Evolutionary conservation across 2,888 invertebrate species (phyloP), one percentile per base, ranked within the genome.

Genomic region (Sycophila texana): DNA sequence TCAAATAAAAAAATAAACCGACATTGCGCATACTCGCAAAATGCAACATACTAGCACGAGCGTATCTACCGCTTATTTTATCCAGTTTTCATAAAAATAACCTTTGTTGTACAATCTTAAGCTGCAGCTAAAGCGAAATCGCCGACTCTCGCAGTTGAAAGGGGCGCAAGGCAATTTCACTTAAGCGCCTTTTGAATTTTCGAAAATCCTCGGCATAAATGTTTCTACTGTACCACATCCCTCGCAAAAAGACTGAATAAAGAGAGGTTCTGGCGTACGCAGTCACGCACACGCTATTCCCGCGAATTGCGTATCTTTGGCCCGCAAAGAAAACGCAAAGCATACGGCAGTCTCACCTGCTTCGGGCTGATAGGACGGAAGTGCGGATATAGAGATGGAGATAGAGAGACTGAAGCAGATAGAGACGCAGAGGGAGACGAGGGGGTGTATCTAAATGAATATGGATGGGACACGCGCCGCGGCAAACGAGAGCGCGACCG

Each of bases 381-480:
- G 49, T 10, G 57, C 7, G 18, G n/a, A 26, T 26, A 26, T 26
- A 20, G 58, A 13, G 22, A 58, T 22, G 47, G 49, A 72, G 3
- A 60, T 2, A 14, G 72, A 60, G 14, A 49, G 61, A 7, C 3
- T 4, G 10, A 18, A 18, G 7, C 47, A 12, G n/a, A 49, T 51
- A 53, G 14, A 20, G 47, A 18, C 14, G 16, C 22, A 51, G 60
- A 60, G 10, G 26, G 4, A 5, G 61, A 4, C 39, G 65, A 7
- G 10, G 13, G 10, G n/a, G 79, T 49, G 66, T 51, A 30, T 61
- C 22, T 3, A 61, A 86, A 87, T 85, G 84, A 87, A 87, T 86
- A 87, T 87, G 86, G 85, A 88, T 87, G 84, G 83, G 39, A 39
- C 5, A 39, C 39, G 39, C 39, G 39, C 5, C 39, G 82, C 79